phyloP scores from a whole-genome alignment of 2,113 vertebrate species.

The Corynorhinus townsendii region DNA sequence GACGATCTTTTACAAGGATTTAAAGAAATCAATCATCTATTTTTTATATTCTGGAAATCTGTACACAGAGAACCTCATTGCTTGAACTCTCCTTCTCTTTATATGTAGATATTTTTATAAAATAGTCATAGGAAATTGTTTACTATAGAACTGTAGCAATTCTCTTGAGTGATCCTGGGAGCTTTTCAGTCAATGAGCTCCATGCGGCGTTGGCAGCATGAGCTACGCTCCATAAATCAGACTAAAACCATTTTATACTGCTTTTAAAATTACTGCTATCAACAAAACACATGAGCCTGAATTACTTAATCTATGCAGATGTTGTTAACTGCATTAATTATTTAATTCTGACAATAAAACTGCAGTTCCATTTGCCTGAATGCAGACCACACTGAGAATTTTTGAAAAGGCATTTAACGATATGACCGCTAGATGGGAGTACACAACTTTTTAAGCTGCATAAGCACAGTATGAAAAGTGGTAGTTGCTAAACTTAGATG shows the following conservation, averaged over 20 bases:
- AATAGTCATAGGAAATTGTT: slow-evolving; percentile 69
- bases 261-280: slow-evolving; percentile 63
- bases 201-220: slow-evolving; percentile 10
- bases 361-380: not conserved
- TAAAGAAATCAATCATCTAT: slow-evolving; percentile 34
- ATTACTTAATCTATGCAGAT: slow-evolving; percentile 61
- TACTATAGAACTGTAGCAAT: slow-evolving; percentile 45
- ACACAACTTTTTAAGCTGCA: slow-evolving; percentile 66
- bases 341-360: slow-evolving; percentile 54
- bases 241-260: slow-evolving; percentile 55
- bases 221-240: slow-evolving; percentile 52
- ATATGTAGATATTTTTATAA: slow-evolving; percentile 61
- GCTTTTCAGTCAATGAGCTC: slow-evolving; percentile 66
- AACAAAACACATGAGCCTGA: slow-evolving; percentile 53
- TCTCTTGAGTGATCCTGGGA: slow-evolving; percentile 58
- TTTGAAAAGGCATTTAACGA: fast-evolving
- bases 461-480: not conserved
- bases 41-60: slow-evolving; percentile 57
- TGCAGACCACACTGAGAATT: not conserved
- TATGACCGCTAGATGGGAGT: slow-evolving; percentile 78
- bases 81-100: slow-evolving; percentile 48
- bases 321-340: slow-evolving; percentile 57
- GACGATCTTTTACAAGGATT: not conserved
- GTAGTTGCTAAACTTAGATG: slow-evolving; percentile 57
- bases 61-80: slow-evolving; percentile 33